phyloP scores from a whole-genome alignment of 2,797 vertebrate genomes.

The Buphagus erythrorhynchus region DNA sequence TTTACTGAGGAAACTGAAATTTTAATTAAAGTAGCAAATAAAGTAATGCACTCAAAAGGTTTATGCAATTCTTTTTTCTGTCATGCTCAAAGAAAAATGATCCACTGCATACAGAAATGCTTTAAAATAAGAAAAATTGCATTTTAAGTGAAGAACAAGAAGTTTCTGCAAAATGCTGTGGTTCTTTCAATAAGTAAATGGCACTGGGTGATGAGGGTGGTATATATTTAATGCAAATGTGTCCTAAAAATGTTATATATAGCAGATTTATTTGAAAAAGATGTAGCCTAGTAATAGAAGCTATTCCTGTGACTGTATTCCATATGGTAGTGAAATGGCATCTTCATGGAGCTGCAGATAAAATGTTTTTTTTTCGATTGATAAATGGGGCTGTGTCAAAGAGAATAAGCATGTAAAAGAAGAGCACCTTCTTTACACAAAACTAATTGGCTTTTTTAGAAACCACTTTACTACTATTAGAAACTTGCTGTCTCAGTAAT shows the following conservation, averaged over 20 bases:
- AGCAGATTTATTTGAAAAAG: background rate
- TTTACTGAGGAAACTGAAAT: slow-evolving; percentile 70
- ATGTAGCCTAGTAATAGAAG: background rate
- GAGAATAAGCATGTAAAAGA: background rate
- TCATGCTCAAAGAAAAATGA: background rate
- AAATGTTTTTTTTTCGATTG: background rate
- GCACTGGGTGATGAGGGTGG: background rate
- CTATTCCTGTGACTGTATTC: background rate
- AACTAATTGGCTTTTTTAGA: background rate
- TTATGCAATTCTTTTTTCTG: slow-evolving; percentile 13
- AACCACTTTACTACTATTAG: background rate
- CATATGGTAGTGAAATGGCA: background rate
- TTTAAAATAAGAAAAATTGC: slow-evolving; percentile 14
- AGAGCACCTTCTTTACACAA: background rate
- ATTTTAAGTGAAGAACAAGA: background rate
- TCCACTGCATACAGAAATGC: background rate
- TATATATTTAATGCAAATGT: background rate
- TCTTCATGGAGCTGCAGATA: background rate
- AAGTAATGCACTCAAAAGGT: slow-evolving; percentile 56
- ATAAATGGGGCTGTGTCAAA: background rate
- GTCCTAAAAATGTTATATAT: background rate
- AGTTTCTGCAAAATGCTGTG: background rate
- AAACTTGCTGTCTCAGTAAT: background rate
- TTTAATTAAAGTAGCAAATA: slow-evolving; percentile 75
- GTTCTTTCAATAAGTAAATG: background rate